phyloP scores from a whole-genome alignment of 35 echinoderm and acorn worm species.

The Hemicentrotus pulcherrimus region DNA sequence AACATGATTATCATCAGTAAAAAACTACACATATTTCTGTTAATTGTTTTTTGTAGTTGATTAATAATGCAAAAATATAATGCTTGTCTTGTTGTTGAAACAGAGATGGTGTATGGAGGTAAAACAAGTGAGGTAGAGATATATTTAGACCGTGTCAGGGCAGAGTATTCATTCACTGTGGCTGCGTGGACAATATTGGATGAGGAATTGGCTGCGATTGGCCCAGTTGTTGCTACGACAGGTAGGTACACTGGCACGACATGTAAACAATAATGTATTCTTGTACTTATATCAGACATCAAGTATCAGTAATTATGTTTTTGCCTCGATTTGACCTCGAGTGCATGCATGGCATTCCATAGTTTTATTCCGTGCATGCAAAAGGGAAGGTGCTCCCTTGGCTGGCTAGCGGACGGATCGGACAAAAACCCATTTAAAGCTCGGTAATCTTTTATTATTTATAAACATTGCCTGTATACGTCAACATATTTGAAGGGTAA shows the following conservation, averaged over 20 bases:
- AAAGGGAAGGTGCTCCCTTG: not conserved
- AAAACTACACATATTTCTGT: no score
- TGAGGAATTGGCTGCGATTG: not conserved
- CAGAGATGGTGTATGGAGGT: conserved; percentile 1
- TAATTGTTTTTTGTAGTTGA: no score
- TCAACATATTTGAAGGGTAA: no score
- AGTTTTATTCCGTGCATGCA: not conserved
- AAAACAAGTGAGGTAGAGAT: not conserved
- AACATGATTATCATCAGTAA: no score
- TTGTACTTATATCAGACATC: no score
- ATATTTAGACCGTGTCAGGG: not conserved
- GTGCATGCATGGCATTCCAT: not conserved
- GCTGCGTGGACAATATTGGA: not conserved
- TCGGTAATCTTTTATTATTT: not conserved
- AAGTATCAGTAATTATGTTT: no score
- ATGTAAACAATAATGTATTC: no score
- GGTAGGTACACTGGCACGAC: not conserved
- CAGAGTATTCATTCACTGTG: not conserved
- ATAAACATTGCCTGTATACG: no score
- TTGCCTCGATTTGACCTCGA: no score
- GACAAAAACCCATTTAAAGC: not conserved
- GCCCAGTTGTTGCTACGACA: not conserved
- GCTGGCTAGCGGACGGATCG: not conserved
- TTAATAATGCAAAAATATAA: not conserved
- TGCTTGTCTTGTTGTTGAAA: not conserved